phyloP scores from a whole-genome alignment of 2,113 vertebrate genomes.

The Nesoenas mayeri region DNA sequence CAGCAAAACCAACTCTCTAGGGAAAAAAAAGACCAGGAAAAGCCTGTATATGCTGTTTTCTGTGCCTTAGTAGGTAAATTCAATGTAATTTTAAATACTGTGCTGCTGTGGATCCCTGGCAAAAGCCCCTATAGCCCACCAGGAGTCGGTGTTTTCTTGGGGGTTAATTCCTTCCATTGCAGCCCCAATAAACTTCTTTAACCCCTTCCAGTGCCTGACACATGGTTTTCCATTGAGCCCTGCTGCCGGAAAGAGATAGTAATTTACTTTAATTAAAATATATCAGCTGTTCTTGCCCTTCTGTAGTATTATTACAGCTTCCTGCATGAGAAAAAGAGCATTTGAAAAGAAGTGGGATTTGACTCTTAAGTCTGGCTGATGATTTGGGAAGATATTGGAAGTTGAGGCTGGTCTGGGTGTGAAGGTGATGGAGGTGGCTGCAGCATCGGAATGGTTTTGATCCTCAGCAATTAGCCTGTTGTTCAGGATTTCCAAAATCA shows the following conservation, averaged over 20 bases:
- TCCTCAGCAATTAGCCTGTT: not conserved
- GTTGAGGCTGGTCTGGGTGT: not conserved
- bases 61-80: not conserved
- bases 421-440: not conserved
- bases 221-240: not conserved
- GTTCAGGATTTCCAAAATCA: not conserved
- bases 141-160: not conserved
- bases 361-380: not conserved
- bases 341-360: not conserved
- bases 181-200: not conserved
- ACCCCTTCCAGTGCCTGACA: not conserved
- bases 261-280: constrained; percentile 18
- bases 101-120: rapidly evolving
- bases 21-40: not conserved
- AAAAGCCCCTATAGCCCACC: rapidly evolving
- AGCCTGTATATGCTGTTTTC: not conserved
- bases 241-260: not conserved
- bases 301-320: not conserved
- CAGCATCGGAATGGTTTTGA: not conserved
- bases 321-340: not conserved
- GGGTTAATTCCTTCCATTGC: not conserved
- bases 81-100: not conserved
- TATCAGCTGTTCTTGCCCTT: not conserved
- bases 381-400: not conserved
- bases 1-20: not conserved